These are phyloP conservation scores for Tachyglossus aculeatus DNA, from an alignment of 2,797 vertebrate genomes.

Conservation along the genomic window DNA sequence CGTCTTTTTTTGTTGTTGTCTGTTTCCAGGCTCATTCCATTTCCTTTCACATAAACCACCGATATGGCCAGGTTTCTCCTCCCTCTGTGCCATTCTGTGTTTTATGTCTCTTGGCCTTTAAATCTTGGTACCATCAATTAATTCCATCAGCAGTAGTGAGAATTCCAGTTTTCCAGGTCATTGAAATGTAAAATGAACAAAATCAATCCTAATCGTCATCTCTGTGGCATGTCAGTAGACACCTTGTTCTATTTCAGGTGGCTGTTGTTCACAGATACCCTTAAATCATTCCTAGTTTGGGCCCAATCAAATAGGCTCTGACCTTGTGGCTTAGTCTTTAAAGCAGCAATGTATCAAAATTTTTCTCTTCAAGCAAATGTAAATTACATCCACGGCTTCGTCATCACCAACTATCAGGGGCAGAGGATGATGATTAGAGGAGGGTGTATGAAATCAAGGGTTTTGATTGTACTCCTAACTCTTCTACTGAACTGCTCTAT, in stretches of 20 bases:
- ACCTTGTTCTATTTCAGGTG: background rate
- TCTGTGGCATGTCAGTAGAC: background rate
- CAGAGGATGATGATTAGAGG: fast-evolving
- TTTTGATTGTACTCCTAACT: fast-evolving
- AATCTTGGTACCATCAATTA: background rate
- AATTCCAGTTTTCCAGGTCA: conserved; percentile 19
- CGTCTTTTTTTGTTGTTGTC: background rate
- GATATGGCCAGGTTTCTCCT: background rate
- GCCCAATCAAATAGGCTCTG: fast-evolving
- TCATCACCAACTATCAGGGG: fast-evolving
- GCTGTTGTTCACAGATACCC: fast-evolving
- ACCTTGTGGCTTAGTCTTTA: background rate
- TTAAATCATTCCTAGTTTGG: fast-evolving
- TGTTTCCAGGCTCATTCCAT: fast-evolving
- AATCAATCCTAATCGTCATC: fast-evolving
- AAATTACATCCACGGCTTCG: background rate
- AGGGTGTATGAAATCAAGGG: fast-evolving
- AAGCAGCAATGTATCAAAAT: background rate
- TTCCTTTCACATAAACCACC: background rate
- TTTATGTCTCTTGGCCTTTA: background rate
- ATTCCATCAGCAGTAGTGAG: background rate
- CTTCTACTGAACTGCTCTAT: background rate
- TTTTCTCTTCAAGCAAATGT: background rate
- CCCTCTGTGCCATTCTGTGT: background rate
- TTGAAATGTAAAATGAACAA: background rate